Evolutionary conservation across 2,797 vertebrate species (phyloP), one percentile per base, ranked within the genome.

Genomic region (Arrhamphus sclerolepis): DNA sequence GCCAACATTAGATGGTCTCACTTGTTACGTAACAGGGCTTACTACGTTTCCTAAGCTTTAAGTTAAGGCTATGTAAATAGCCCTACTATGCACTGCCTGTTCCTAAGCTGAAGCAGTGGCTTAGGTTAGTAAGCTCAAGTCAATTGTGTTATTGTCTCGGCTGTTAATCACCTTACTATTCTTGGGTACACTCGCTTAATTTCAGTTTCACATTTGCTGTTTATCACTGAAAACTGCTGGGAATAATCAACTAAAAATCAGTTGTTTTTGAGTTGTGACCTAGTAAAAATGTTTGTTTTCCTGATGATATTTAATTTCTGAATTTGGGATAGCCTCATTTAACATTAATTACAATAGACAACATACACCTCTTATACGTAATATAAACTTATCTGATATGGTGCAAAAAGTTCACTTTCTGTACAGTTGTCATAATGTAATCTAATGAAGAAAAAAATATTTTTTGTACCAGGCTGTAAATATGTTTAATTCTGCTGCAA

Each of bases 21-120:
- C 64, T 65, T 46, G 67, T 84, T 81, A 83, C 78, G 71, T 84
- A 80, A 84, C 68, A 66, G 61, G 75, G 60, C 77, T 76, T 57
- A 21, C 63, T 63, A 43, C 60, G 42, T 44, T 66, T 61, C 28
- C 53, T 68, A 61, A 78, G 71, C 79, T 62, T 60, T 64, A 31
- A 38, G 62, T 72, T 77, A 60, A 69, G 31, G 53, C 78, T 75
- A 6, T 84, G 72, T 69, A 76, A 86, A 78, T 72, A 62, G 49
- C 58, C 49, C 26, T 47, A 62, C 65, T 39, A 61, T 69, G 65
- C 16, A 5, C 34, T 17, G 56, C 29, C 43, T 63, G 34, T 57
- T 48, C 56, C 42, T 50, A 6, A 61, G 17, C 60, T 41, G 43
- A 26, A 50, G 46, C 59, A 29, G 28, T 10, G 34, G 62, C 57